phyloP scores from a whole-genome alignment of 2,797 vertebrate genomes.

The Cynopterus sphinx region DNA sequence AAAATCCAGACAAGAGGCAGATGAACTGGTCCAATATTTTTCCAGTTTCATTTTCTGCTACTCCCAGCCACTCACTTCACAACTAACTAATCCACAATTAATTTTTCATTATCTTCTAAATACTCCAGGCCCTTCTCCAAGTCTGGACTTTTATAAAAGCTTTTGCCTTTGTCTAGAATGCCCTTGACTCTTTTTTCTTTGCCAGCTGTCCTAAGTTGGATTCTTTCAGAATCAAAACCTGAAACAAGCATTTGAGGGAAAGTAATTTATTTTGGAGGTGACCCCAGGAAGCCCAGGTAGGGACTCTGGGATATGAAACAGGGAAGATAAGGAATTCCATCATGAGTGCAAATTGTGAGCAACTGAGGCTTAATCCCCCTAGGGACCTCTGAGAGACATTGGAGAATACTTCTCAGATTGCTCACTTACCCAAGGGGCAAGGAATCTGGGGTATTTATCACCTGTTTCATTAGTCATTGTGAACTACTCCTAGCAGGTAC shows the following conservation, averaged over 20 bases:
- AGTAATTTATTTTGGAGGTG: background rate
- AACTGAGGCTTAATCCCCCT: background rate
- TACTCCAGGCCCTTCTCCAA: background rate
- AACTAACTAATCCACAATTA: background rate
- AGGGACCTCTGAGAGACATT: background rate
- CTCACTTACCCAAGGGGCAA: background rate
- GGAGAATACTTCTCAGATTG: background rate
- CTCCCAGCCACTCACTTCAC: background rate
- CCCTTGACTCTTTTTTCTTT: background rate
- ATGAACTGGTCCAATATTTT: background rate
- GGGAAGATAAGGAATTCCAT: background rate
- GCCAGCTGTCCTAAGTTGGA: background rate
- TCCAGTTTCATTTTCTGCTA: background rate
- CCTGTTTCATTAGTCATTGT: background rate
- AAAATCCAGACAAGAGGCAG: background rate
- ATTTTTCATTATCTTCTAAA: background rate
- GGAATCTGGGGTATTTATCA: background rate
- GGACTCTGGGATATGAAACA: background rate
- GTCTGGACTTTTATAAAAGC: background rate
- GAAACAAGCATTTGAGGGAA: background rate
- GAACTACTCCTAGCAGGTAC: background rate
- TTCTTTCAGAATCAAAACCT: background rate
- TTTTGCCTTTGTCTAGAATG: constrained; percentile 34
- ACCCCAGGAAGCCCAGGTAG: background rate
- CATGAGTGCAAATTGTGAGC: background rate